phyloP scores from a whole-genome alignment of 2,797 vertebrate species.

The Clarias laeviceps region DNA sequence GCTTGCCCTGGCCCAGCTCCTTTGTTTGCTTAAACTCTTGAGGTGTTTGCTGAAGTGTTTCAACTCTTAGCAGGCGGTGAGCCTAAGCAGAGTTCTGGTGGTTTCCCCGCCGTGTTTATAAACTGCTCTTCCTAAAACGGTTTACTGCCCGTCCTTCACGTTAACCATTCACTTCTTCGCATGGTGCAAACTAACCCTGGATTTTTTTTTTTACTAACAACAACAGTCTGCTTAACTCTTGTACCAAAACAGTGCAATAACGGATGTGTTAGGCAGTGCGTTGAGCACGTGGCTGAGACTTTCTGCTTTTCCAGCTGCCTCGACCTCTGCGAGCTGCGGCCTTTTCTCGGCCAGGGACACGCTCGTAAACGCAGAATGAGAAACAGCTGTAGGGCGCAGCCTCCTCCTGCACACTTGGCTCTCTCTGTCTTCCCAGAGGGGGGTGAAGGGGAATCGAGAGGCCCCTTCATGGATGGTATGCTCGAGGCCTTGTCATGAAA shows the following conservation, averaged over 20 bases:
- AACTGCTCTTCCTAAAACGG: conserved; percentile 49
- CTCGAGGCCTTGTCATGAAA: conserved; percentile 46
- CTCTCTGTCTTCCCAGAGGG: conserved; percentile 35
- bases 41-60: conserved; percentile 55
- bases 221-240: conserved; percentile 6
- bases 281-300: conserved; percentile 33
- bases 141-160: conserved; percentile 30
- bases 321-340: conserved; percentile 46
- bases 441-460: conserved; percentile 42
- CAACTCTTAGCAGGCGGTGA: conserved; percentile 47
- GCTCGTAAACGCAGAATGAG: conserved; percentile 68
- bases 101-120: conserved; percentile 47
- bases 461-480: conserved; percentile 37
- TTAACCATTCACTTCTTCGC: conserved; percentile 18
- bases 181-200: background rate
- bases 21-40: conserved; percentile 45
- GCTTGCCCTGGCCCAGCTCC: conserved; percentile 26
- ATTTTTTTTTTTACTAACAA: background rate
- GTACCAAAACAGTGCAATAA: background rate
- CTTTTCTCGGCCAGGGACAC: conserved; percentile 60
- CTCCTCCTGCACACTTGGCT: conserved; percentile 24
- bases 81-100: conserved; percentile 50
- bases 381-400: conserved; percentile 60
- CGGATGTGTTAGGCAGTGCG: conserved; percentile 1
- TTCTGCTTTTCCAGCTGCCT: conserved; percentile 50